Evolutionary conservation across 2,888 invertebrate species (phyloP).

Genomic region (Cephus pygmeus): DNA sequence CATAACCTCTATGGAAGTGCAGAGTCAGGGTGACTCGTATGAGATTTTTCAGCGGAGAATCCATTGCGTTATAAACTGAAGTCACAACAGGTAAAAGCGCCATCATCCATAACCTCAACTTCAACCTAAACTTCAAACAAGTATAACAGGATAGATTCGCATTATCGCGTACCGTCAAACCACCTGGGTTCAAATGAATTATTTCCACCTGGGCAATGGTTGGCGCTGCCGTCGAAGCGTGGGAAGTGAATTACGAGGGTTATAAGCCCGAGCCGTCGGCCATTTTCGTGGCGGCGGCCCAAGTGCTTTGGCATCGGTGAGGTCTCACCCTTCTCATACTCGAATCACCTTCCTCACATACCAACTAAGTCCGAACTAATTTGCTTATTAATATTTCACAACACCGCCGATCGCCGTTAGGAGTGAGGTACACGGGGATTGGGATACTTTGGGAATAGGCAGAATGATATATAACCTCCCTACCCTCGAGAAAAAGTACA

Average conservation of each 20-base stretch:
- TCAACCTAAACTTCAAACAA: background rate
- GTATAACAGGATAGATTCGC: background rate
- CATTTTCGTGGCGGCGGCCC: slow-evolving; percentile 43
- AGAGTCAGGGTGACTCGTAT: slow-evolving; percentile 4
- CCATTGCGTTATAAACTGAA: background rate
- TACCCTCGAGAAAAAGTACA: background rate
- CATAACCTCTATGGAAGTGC: background rate
- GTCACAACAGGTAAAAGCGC: background rate
- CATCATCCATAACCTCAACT: background rate
- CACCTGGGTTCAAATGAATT: background rate
- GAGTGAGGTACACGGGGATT: background rate
- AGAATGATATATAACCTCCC: slow-evolving; percentile 43
- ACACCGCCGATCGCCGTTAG: slow-evolving; percentile 49
- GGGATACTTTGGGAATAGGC: background rate
- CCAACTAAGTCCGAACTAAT: slow-evolving; percentile 58
- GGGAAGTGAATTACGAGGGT: slow-evolving; percentile 57
- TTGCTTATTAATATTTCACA: slow-evolving; percentile 64
- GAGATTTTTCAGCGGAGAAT: background rate
- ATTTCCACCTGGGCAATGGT: background rate
- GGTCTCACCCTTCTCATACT: slow-evolving; percentile 29
- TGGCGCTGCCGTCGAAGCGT: slow-evolving; percentile 33
- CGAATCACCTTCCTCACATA: slow-evolving; percentile 22
- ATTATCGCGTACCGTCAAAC: background rate
- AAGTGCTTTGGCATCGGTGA: slow-evolving; percentile 34
- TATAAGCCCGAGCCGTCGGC: slow-evolving; percentile 41